Evolutionary conservation across 2,888 invertebrate genomes (phyloP).

Genomic region (Caenorhabditis sp.): DNA sequence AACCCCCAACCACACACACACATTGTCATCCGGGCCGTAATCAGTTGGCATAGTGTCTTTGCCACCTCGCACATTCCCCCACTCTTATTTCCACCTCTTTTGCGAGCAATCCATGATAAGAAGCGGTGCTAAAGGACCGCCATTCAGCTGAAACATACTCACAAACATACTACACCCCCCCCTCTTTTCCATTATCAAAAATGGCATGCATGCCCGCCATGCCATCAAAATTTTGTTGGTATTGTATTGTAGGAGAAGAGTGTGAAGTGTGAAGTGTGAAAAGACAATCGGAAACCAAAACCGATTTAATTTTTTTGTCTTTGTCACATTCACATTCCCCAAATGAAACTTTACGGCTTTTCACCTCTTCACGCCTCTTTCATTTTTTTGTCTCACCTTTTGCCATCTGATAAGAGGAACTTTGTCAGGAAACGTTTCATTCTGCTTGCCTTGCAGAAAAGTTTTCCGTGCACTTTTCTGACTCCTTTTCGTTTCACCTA

Average conservation of each 20-base stretch:
- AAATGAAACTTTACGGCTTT: constrained; percentile 31
- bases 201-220: constrained; percentile 42
- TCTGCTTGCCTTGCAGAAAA: too few species aligned
- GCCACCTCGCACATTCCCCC: constrained; percentile 13
- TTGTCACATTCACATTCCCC: constrained; percentile 6
- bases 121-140: constrained; percentile 52
- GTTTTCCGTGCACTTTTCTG: constrained; percentile 18
- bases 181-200: constrained; percentile 55
- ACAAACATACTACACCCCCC: constrained; percentile 50
- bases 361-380: constrained; percentile 32
- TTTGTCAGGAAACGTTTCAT: background rate
- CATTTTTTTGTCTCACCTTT: constrained; percentile 32
- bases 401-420: constrained; percentile 17
- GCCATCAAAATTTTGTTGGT: constrained; percentile 23
- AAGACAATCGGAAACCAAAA: background rate
- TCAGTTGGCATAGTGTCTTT: constrained; percentile 19
- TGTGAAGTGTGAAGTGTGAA: too few species aligned
- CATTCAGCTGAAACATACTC: constrained; percentile 51
- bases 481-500: background rate
- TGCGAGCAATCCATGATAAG: constrained; percentile 45
- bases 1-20: too few species aligned
- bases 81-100: constrained; percentile 22
- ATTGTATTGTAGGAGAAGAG: too few species aligned
- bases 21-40: constrained; percentile 19
- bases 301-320: constrained; percentile 28